These are phyloP conservation scores for Danionella cerebrum DNA, from an alignment of 2,113 vertebrate species.

Conservation along the genomic window DNA sequence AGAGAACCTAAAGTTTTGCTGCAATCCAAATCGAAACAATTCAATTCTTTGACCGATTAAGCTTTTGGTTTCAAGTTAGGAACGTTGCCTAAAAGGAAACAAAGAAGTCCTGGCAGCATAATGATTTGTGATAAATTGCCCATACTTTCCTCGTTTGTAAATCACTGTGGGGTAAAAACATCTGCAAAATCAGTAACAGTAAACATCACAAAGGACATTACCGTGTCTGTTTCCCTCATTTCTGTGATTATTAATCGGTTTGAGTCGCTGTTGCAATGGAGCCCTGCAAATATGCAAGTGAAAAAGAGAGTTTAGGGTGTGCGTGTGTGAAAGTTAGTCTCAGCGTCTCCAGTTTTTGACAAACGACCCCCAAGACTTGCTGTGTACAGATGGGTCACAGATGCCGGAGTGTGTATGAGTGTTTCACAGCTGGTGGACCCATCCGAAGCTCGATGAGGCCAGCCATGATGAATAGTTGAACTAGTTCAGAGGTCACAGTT, in stretches of 20 bases:
- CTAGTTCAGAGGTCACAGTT: slow-evolving; percentile 20
- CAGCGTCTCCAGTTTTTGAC: slow-evolving; percentile 20
- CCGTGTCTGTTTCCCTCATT: background rate
- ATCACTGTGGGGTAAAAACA: background rate
- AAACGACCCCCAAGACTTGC: slow-evolving; percentile 23
- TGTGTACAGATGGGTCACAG: slow-evolving; percentile 5
- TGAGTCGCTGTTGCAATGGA: background rate
- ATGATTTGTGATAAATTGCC: background rate
- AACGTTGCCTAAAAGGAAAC: background rate
- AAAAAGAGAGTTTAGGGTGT: background rate
- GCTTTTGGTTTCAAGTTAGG: background rate
- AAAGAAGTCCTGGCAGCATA: background rate
- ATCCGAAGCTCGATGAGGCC: slow-evolving; percentile 7
- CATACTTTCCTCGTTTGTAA: background rate
- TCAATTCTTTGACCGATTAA: no score
- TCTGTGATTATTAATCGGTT: background rate
- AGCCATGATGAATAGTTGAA: slow-evolving; percentile 30
- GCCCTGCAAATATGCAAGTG: background rate
- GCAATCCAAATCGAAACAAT: no score
- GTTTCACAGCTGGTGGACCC: slow-evolving; percentile 26
- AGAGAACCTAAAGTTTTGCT: no score
- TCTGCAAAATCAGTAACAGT: background rate
- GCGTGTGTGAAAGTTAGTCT: background rate
- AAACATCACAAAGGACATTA: background rate
- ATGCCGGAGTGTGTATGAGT: slow-evolving; percentile 16